These are phyloP conservation scores for Callithrix jacchus DNA, from an alignment of 2,113 vertebrate species.

Conservation along the genomic window DNA sequence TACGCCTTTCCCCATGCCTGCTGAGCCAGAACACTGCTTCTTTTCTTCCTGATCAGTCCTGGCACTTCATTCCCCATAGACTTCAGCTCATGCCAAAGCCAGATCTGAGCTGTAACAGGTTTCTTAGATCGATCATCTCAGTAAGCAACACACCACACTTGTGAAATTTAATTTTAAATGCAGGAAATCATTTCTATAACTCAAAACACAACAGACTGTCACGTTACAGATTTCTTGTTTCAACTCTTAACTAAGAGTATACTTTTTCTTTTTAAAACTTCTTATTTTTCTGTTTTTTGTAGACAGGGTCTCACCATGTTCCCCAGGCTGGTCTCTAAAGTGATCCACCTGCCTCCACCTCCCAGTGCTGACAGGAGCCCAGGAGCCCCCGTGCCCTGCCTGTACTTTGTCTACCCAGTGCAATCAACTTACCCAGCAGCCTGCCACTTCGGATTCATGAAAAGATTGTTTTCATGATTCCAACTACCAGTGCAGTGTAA, in stretches of 20 bases:
- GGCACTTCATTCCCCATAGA: rapidly evolving
- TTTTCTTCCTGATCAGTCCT: background rate
- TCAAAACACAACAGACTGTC: background rate
- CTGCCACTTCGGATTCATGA: background rate
- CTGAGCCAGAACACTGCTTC: too few species aligned
- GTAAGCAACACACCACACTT: background rate
- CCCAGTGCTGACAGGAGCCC: too few species aligned
- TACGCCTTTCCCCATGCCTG: background rate
- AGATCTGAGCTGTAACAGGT: background rate
- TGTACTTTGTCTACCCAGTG: too few species aligned
- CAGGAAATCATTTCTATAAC: rapidly evolving
- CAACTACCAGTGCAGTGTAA: rapidly evolving
- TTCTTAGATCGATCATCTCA: rapidly evolving
- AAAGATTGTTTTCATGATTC: rapidly evolving
- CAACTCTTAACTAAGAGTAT: too few species aligned
- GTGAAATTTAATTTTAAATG: rapidly evolving
- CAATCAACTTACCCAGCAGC: background rate
- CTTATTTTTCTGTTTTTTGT: too few species aligned
- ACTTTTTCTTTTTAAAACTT: too few species aligned
- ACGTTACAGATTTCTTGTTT: too few species aligned
- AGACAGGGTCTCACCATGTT: too few species aligned
- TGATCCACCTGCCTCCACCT: too few species aligned
- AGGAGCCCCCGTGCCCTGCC: too few species aligned
- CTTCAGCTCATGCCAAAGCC: background rate
- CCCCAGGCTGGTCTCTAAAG: too few species aligned